Percentiles rank a stretch among this genome's conserved stretches.
Evolutionary conservation across 2,113 vertebrate genomes (phyloP).

Genomic region (Pavo muticus): DNA sequence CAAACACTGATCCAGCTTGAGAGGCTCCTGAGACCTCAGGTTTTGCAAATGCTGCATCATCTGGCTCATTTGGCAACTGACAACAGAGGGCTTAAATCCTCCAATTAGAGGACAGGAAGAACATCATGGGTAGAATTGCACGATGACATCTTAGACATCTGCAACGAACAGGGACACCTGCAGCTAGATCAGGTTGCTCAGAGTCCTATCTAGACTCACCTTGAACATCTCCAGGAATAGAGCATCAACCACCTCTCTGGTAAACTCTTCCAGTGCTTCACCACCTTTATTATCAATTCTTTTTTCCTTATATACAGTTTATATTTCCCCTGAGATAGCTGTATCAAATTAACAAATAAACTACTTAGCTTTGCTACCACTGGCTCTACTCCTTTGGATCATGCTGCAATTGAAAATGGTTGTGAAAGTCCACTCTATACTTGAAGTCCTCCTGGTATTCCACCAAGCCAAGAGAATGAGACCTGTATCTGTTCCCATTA

Average conservation of each 20-base stretch:
- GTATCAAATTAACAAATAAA: background rate
- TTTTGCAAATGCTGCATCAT: background rate
- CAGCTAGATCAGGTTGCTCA: no score
- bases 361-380: background rate
- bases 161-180: no score
- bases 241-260: no score
- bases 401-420: background rate
- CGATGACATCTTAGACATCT: background rate
- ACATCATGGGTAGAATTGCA: rapidly evolving
- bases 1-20: rapidly evolving
- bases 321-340: background rate
- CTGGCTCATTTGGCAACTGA: background rate
- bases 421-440: background rate
- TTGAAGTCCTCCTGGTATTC: background rate
- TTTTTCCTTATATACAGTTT: no score
- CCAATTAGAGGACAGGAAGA: background rate
- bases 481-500: background rate
- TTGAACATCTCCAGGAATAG: no score
- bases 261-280: no score
- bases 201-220: no score
- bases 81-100: background rate
- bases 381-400: background rate
- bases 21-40: background rate
- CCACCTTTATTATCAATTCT: no score
- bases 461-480: background rate